phyloP scores from a whole-genome alignment of 2,113 vertebrate genomes.

The Hystrix brachyura region DNA sequence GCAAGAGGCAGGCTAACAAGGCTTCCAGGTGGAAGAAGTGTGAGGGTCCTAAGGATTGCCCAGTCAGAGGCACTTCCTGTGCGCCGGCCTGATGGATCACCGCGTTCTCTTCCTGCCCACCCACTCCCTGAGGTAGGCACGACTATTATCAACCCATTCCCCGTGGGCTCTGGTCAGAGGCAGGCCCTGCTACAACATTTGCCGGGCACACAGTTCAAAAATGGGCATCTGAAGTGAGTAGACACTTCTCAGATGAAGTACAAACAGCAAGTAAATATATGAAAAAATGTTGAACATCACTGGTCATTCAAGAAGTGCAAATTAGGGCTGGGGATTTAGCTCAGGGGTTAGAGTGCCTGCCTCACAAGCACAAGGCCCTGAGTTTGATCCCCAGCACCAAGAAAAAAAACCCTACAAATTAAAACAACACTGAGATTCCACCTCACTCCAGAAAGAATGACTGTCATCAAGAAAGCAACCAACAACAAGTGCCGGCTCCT shows the following conservation, averaged over 20 bases:
- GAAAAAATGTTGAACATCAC: not conserved
- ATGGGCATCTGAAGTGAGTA: not conserved
- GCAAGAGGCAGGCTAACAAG: not conserved
- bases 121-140: not conserved
- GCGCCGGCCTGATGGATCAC: not conserved
- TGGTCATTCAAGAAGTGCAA: not conserved
- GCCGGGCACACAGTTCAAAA: too few relatives aligned
- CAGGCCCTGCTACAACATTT: not conserved
- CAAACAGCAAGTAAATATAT: not conserved
- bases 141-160: accelerated
- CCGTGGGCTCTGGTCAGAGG: not conserved
- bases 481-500: not conserved
- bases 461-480: not conserved
- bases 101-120: accelerated
- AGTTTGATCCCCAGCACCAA: too few relatives aligned
- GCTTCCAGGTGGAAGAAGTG: not conserved
- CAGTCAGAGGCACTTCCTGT: not conserved
- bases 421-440: not conserved
- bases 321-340: too few relatives aligned
- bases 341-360: too few relatives aligned
- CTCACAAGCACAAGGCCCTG: too few relatives aligned
- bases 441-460: not conserved
- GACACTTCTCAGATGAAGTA: not conserved
- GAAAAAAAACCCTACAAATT: too few relatives aligned
- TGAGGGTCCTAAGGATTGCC: accelerated